phyloP scores from a whole-genome alignment of 2,113 vertebrate species.

The Brienomyrus brachyistius region DNA sequence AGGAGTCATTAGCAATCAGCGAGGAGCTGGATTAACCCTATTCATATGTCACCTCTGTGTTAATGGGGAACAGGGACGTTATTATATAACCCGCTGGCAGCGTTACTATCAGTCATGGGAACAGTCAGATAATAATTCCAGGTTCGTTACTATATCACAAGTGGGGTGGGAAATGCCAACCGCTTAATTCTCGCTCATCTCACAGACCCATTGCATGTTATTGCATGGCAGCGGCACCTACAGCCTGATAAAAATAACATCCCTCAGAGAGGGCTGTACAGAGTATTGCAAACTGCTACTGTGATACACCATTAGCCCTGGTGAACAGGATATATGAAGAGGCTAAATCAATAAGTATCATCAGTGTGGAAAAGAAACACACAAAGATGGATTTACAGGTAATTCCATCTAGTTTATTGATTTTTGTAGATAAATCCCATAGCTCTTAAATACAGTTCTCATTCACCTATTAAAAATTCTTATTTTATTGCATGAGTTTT shows the following conservation, averaged over 20 bases:
- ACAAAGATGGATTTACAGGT: neutral
- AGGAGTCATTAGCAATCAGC: neutral
- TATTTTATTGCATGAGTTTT: slow-evolving; percentile 26
- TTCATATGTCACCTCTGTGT: neutral
- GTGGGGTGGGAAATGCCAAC: neutral
- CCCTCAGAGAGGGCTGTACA: neutral
- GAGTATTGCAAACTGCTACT: neutral
- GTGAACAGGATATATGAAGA: neutral
- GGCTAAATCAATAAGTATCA: neutral
- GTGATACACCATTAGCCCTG: neutral
- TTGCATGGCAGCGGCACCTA: neutral
- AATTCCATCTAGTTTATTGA: slow-evolving; percentile 47
- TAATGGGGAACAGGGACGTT: neutral
- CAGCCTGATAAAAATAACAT: neutral
- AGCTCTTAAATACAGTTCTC: slow-evolving; percentile 38
- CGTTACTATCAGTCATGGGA: neutral
- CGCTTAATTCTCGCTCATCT: neutral
- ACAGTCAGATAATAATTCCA: neutral
- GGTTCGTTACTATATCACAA: neutral
- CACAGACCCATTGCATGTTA: neutral
- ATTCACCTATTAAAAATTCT: slow-evolving; percentile 20
- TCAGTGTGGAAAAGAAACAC: neutral
- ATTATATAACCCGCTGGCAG: neutral
- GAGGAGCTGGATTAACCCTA: neutral
- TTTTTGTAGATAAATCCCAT: slow-evolving; percentile 52